Evolutionary conservation across 2,797 vertebrate species (phyloP).

Genomic region (Artibeus jamaicensis): DNA sequence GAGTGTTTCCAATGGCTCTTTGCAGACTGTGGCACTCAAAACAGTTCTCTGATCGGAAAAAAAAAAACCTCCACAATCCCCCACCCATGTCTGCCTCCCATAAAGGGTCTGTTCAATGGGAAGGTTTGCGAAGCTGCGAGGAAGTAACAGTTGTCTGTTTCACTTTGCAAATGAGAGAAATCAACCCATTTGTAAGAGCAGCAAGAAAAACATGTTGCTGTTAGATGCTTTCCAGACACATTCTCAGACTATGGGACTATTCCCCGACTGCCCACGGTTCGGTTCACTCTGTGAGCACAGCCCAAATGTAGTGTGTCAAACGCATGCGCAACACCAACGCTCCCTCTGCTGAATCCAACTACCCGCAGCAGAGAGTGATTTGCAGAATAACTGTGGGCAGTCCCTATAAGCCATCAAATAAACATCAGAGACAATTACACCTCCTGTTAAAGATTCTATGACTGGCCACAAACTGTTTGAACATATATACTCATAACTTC

Average conservation of each 20-base stretch:
- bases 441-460: not conserved
- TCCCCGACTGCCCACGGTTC: not conserved
- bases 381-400: not conserved
- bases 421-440: not conserved
- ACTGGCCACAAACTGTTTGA: not conserved
- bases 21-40: not conserved
- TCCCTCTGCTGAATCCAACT: not conserved
- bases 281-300: not conserved
- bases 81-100: not conserved
- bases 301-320: not conserved
- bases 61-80: not conserved
- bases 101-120: not conserved
- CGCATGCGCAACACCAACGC: not conserved
- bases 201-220: not conserved
- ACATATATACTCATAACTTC: not conserved
- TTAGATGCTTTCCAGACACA: not conserved
- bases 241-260: not conserved
- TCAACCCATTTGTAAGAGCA: not conserved
- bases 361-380: not conserved
- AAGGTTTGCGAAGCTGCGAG: not conserved
- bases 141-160: not conserved
- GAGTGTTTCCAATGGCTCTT: not conserved
- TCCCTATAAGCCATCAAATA: not conserved
- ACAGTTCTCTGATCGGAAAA: not conserved
- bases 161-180: not conserved